Evolutionary conservation across 2,888 invertebrate species (phyloP).

Genomic region (Tachina grossa): DNA sequence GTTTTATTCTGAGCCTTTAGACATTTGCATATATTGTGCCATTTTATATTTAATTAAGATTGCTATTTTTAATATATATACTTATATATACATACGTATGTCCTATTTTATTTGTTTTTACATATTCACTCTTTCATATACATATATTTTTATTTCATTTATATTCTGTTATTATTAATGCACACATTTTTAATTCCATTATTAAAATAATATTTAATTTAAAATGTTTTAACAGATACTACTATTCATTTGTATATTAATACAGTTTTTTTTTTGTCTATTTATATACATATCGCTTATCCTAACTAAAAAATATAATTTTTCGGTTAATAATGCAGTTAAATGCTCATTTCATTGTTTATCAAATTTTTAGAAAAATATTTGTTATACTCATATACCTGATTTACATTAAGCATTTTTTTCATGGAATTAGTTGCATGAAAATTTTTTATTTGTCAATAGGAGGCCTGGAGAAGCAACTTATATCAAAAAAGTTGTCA

Average conservation of each 20-base stretch:
- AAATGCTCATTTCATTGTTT: no score
- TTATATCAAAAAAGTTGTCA: no score
- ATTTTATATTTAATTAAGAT: conserved; percentile 20
- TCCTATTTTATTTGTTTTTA: conserved; percentile 30
- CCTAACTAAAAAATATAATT: no score
- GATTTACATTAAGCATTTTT: no score
- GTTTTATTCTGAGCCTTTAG: background rate
- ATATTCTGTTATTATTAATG: conserved; percentile 34
- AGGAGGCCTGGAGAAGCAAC: no score
- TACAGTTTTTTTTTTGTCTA: background rate
- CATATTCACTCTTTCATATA: background rate
- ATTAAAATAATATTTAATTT: conserved; percentile 42
- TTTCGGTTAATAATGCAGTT: no score
- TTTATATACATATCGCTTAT: background rate
- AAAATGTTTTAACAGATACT: conserved; percentile 7
- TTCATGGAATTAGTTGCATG: no score
- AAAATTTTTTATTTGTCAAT: no score
- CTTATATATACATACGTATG: background rate
- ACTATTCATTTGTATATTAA: background rate
- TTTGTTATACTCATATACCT: no score
- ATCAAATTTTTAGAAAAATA: no score
- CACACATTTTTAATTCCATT: conserved; percentile 40
- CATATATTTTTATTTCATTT: background rate
- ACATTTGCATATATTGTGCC: conserved; percentile 11
- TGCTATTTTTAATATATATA: conserved; percentile 2